phyloP scores from a whole-genome alignment of 2,888 invertebrate genomes.

The Nephrocerus scutellatus region DNA sequence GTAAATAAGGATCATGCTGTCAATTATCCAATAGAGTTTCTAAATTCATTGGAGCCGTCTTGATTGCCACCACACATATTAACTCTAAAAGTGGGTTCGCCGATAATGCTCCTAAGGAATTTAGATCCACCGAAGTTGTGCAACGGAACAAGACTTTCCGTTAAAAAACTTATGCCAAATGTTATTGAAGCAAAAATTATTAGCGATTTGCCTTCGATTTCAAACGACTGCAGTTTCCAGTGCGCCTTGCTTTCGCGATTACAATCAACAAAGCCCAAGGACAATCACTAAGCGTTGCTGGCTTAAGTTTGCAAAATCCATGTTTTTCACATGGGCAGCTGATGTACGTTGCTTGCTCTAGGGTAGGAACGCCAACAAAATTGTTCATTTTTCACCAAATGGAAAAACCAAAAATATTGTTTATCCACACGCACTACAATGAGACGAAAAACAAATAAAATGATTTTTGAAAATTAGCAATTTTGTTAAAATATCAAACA shows the following conservation, averaged over 20 bases:
- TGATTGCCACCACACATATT: too few species aligned
- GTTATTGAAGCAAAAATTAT: slow-evolving; percentile 25
- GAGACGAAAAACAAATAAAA: too few species aligned
- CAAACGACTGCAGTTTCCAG: slow-evolving; percentile 33
- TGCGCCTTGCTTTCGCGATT: slow-evolving; percentile 31
- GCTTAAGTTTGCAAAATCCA: slow-evolving; percentile 27
- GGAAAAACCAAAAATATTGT: slow-evolving; percentile 16
- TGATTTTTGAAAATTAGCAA: too few species aligned
- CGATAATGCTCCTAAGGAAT: slow-evolving; percentile 30
- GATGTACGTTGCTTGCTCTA: slow-evolving; percentile 28
- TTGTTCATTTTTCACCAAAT: slow-evolving; percentile 14
- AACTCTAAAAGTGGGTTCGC: slow-evolving; percentile 28
- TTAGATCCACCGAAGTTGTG: slow-evolving; percentile 26
- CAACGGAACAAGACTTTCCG: slow-evolving; percentile 24
- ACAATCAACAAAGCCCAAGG: slow-evolving; percentile 37
- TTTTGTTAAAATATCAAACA: too few species aligned
- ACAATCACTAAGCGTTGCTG: slow-evolving; percentile 28
- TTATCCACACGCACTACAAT: not conserved
- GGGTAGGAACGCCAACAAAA: slow-evolving; percentile 21
- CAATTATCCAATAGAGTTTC: slow-evolving; percentile 8
- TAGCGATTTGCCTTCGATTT: slow-evolving; percentile 29
- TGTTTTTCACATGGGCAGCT: slow-evolving; percentile 34
- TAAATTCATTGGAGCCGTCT: too few species aligned
- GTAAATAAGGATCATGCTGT: not conserved
- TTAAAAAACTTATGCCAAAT: slow-evolving; percentile 15